Conservation (phyloP, 2,113 vertebrate genomes). For the Diadophis punctatus region DNA sequence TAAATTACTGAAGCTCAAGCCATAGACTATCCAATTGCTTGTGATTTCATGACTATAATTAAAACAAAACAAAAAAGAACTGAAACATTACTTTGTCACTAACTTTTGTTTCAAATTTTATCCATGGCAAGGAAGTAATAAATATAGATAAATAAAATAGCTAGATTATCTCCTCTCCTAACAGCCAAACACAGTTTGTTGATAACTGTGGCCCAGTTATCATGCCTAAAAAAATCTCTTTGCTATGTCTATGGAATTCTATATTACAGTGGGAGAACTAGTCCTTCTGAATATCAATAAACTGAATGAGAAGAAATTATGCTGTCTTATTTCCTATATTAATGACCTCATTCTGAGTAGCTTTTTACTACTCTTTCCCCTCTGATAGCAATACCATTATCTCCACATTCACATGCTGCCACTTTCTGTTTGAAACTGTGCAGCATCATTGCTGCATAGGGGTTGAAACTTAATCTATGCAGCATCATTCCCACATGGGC, state of each 20-base stretch:
- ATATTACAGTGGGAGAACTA: not conserved
- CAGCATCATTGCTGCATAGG: not conserved
- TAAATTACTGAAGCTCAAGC: not conserved
- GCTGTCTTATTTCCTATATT: not conserved
- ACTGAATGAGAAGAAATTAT: not conserved
- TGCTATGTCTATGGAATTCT: not conserved
- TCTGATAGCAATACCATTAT: not conserved
- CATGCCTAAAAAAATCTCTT: not conserved
- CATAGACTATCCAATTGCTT: not conserved
- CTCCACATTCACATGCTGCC: not conserved
- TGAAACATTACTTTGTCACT: not conserved
- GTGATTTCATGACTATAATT: not conserved
- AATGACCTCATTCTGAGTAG: not conserved
- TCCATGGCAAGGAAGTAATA: not conserved
- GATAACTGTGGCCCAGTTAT: not conserved
- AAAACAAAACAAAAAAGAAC: not conserved
- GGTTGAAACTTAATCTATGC: not conserved
- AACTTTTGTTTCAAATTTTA: not conserved
- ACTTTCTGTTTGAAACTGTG: slow-evolving; percentile 3
- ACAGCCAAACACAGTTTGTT: not conserved
- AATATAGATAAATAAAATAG: not conserved
- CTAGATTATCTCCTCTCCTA: not conserved
- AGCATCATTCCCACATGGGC: slow-evolving; percentile 2
- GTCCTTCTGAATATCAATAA: too few species aligned
- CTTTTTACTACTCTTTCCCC: not conserved